phyloP scores from a whole-genome alignment of 2,797 vertebrate genomes.

The Scomberomorus guttatus region DNA sequence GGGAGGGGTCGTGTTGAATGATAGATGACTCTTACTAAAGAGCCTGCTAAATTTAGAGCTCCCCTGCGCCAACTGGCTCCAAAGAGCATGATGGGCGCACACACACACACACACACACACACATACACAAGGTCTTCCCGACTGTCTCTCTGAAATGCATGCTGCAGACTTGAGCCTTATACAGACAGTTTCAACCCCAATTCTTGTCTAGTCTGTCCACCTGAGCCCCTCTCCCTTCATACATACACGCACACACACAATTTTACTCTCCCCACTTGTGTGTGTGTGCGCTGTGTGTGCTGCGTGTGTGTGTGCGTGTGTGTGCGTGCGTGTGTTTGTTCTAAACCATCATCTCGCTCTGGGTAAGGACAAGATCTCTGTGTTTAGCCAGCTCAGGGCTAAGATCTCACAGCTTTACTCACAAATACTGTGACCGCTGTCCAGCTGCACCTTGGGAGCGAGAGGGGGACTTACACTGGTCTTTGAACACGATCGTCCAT shows the following conservation, averaged over 20 bases:
- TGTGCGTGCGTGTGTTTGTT: conserved; percentile 36
- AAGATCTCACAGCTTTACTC: conserved; percentile 46
- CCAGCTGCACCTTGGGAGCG: conserved; percentile 13
- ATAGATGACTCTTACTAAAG: conserved; percentile 80
- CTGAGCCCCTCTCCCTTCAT: conserved; percentile 3
- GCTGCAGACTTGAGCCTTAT: conserved; percentile 1
- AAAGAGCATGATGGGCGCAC: conserved; percentile 48
- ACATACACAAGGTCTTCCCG: conserved; percentile 8
- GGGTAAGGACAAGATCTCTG: conserved; percentile 34
- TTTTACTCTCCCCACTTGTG: background rate
- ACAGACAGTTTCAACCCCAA: conserved; percentile 8
- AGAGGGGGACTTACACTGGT: background rate
- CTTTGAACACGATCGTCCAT: conserved; percentile 15
- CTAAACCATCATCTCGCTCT: conserved; percentile 13
- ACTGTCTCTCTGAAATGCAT: conserved; percentile 23
- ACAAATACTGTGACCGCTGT: conserved; percentile 43
- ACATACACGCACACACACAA: conserved; percentile 2
- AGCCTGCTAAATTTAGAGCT: conserved; percentile 80
- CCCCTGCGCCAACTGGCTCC: conserved; percentile 54
- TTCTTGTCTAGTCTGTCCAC: conserved; percentile 10
- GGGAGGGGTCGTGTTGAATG: conserved; percentile 76
- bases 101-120: conserved; percentile 27
- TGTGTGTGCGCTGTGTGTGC: too few relatives aligned
- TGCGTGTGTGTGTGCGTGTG: too few relatives aligned
- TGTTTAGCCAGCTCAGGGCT: conserved; percentile 52